Percentiles rank a stretch among this genome's conserved stretches.
Conservation (phyloP, 1,140 invertebrate genomes). For the Cydia pomonella region DNA sequence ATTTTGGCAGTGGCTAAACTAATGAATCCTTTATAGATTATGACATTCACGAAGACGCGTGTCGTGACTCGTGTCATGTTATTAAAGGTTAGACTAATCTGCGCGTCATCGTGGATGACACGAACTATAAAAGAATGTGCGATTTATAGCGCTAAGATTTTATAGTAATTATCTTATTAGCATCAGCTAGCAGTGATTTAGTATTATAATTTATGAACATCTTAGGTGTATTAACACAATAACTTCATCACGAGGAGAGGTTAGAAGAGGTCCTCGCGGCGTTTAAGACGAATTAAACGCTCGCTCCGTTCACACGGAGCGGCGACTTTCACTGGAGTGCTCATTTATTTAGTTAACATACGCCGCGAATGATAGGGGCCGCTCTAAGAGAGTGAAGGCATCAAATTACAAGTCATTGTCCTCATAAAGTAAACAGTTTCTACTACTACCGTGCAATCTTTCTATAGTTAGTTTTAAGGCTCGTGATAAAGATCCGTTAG, state of each 20-base stretch:
- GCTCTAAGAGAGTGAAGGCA: slow-evolving; percentile 15
- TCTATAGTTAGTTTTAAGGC: not conserved
- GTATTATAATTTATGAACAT: not conserved
- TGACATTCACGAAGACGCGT: too few species aligned
- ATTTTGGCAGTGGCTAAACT: too few species aligned
- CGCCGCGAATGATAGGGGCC: slow-evolving; percentile 22
- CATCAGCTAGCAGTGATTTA: not conserved
- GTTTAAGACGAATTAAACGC: slow-evolving; percentile 38
- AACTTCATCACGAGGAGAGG: slow-evolving; percentile 31
- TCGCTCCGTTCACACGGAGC: slow-evolving; percentile 37
- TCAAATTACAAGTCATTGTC: slow-evolving; percentile 32
- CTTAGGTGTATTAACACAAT: slow-evolving; percentile 29
- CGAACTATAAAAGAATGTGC: too few species aligned
- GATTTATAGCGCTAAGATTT: too few species aligned
- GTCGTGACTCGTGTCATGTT: too few species aligned
- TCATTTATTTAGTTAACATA: slow-evolving; percentile 42
- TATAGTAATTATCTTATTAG: not conserved
- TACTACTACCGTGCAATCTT: not conserved
- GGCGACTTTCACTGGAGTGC: slow-evolving; percentile 44
- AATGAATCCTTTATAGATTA: too few species aligned
- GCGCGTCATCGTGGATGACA: too few species aligned
- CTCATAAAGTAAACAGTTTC: slow-evolving; percentile 31
- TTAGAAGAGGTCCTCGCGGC: slow-evolving; percentile 30
- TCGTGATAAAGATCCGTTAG: not conserved
- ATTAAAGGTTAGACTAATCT: too few species aligned